Evolutionary conservation across 2,113 vertebrate species (phyloP).

Genomic region (Aptenodytes forsteri): DNA sequence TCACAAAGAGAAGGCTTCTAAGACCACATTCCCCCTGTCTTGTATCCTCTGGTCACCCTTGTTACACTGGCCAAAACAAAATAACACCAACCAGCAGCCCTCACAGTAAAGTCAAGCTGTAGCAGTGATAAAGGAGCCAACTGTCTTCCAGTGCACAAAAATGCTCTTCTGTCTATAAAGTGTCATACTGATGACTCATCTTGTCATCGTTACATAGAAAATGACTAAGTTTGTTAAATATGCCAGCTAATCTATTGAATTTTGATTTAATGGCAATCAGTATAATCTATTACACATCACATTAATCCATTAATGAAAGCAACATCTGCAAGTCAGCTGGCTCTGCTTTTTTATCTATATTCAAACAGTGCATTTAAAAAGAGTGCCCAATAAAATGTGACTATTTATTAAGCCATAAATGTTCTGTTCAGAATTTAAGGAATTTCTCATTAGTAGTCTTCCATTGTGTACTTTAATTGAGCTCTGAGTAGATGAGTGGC

Average conservation of each 20-base stretch:
- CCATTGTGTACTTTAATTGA: slow-evolving; percentile 2
- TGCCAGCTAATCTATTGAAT: slow-evolving; percentile 10
- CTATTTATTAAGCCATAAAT: slow-evolving; percentile 3
- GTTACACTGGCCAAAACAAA: neutral
- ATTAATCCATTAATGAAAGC: slow-evolving; percentile 42
- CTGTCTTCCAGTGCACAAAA: neutral
- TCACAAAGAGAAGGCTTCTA: neutral
- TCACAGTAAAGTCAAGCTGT: neutral
- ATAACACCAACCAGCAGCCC: neutral
- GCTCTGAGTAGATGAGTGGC: neutral
- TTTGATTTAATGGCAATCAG: slow-evolving; percentile 39
- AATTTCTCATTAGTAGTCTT: neutral
- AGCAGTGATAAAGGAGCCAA: neutral
- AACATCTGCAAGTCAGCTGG: neutral
- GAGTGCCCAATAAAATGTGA: slow-evolving; percentile 4
- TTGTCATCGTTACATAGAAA: neutral
- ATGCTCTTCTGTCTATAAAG: neutral
- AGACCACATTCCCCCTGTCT: accelerated
- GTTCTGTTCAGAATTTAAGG: neutral
- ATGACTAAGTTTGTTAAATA: slow-evolving; percentile 50
- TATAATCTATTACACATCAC: neutral
- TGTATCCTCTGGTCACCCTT: neutral
- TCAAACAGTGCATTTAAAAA: neutral
- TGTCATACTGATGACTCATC: neutral
- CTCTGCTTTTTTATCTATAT: neutral